These are phyloP conservation scores for Lasiurus borealis DNA, from an alignment of 2,113 vertebrate genomes.

Conservation along the genomic window DNA sequence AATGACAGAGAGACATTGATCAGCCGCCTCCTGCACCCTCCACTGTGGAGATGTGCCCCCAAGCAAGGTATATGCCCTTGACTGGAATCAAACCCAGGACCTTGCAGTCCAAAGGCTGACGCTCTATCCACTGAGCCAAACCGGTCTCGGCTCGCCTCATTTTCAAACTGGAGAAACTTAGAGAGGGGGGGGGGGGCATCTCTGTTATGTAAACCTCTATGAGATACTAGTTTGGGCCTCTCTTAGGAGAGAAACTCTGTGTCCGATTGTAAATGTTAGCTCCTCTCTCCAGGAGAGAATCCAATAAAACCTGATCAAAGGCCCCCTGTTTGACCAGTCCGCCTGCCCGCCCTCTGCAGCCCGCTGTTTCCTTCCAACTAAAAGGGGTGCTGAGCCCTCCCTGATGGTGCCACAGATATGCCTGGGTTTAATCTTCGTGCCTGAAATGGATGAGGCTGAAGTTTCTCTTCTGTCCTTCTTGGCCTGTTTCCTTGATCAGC, in stretches of 20 bases:
- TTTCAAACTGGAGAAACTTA: conserved; percentile 51
- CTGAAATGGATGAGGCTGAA: not conserved
- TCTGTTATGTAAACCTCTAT: not conserved
- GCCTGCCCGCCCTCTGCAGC: not conserved
- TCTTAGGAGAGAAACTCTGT: conserved; percentile 8
- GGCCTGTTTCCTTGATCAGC: conserved; percentile 13
- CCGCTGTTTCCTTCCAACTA: conserved; percentile 68
- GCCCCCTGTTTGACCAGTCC: conserved; percentile 52
- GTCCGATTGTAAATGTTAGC: not conserved
- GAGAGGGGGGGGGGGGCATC: not conserved
- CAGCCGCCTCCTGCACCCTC: too few relatives aligned
- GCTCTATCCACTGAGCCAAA: too few relatives aligned
- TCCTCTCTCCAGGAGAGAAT: not conserved
- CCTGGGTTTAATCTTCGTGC: conserved; percentile 27
- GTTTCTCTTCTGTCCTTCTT: conserved; percentile 41
- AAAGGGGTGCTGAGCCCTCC: conserved; percentile 53
- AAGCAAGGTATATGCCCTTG: too few relatives aligned
- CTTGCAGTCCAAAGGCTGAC: too few relatives aligned
- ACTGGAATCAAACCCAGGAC: too few relatives aligned
- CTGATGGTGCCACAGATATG: conserved; percentile 43
- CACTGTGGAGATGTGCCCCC: too few relatives aligned
- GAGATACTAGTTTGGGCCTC: not conserved
- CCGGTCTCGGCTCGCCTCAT: too few relatives aligned
- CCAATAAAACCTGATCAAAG: conserved; percentile 67
- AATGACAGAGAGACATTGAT: too few relatives aligned